Evolutionary conservation across 2,113 vertebrate genomes (phyloP).

Genomic region (Pelecanoides urinatrix): DNA sequence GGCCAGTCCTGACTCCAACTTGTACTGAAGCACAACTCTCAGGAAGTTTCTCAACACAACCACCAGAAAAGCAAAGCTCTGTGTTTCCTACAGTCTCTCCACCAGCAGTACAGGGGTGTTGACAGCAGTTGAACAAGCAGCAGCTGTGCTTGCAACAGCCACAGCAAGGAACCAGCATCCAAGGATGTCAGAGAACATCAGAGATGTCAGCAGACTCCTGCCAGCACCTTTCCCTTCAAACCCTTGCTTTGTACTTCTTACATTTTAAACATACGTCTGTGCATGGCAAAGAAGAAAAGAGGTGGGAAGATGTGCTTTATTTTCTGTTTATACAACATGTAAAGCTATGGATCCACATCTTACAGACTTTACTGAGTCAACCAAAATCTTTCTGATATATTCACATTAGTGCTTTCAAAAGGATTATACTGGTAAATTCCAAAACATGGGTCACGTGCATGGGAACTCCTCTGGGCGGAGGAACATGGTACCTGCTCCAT

Average conservation of each 20-base stretch:
- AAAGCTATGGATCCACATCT: not conserved
- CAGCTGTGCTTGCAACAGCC: constrained; percentile 20
- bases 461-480: not conserved
- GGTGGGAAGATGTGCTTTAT: not conserved
- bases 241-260: not conserved
- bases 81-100: not conserved
- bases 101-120: not conserved
- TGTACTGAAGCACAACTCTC: not conserved
- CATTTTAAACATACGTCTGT: not conserved
- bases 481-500: not conserved
- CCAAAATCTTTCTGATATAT: not conserved
- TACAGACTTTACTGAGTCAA: not conserved
- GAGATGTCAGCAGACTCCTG: constrained; percentile 9
- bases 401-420: not conserved
- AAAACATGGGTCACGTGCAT: not conserved
- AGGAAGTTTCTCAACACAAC: not conserved
- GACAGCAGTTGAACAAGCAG: not conserved
- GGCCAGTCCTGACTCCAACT: not conserved
- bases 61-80: not conserved
- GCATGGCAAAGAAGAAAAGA: not conserved
- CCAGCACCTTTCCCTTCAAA: not conserved
- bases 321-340: not conserved
- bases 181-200: constrained; percentile 27
- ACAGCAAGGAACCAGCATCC: not conserved
- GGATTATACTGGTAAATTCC: not conserved